Evolutionary conservation across 2,888 invertebrate genomes (phyloP).

Genomic region (Eutolmus rufibarbis): DNA sequence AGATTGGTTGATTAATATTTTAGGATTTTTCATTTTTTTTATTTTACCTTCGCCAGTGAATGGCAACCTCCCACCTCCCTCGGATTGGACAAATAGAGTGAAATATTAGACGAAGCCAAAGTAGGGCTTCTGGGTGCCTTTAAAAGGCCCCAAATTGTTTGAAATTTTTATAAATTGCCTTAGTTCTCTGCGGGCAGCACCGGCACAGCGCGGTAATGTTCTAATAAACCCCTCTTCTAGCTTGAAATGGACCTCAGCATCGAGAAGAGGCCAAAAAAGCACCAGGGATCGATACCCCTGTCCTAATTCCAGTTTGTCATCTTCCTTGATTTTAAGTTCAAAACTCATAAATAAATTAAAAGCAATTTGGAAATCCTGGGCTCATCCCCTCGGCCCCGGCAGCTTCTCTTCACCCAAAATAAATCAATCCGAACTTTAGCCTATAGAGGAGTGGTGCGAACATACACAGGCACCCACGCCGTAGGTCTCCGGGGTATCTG

Average conservation of each 20-base stretch:
- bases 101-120: background rate
- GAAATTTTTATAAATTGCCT: background rate
- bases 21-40: slow-evolving; percentile 29
- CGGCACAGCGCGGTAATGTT: background rate
- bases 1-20: slow-evolving; percentile 38
- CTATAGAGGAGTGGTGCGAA: slow-evolving; percentile 28
- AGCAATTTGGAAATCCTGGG: slow-evolving; percentile 32
- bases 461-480: background rate
- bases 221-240: background rate
- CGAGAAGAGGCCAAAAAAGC: background rate
- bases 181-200: background rate
- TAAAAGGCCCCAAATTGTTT: background rate
- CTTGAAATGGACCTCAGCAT: background rate
- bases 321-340: slow-evolving; percentile 40
- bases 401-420: slow-evolving; percentile 43
- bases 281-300: slow-evolving; percentile 14
- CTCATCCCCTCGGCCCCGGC: slow-evolving; percentile 18
- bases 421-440: slow-evolving; percentile 45
- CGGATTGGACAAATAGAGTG: slow-evolving; percentile 19
- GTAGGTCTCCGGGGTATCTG: slow-evolving; percentile 37
- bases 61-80: background rate
- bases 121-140: background rate
- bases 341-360: slow-evolving; percentile 44
- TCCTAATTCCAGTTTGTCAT: slow-evolving; percentile 37
- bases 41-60: background rate